Conservation (phyloP, 2,113 vertebrate species). For the Calyptommatus sinebrachiatus region DNA sequence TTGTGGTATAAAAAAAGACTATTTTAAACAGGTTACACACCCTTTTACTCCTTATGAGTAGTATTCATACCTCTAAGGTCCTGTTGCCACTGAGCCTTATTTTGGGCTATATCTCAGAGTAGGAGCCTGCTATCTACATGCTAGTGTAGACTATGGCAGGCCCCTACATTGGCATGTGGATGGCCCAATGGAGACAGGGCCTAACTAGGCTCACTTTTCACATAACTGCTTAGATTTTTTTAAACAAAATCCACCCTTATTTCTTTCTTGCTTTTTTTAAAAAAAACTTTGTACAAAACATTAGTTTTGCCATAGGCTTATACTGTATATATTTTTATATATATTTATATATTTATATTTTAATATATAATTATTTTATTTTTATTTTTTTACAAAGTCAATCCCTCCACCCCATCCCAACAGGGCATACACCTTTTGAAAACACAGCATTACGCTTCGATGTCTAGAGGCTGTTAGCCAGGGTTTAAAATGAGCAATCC, state of each 20-base stretch:
- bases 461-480: neutral
- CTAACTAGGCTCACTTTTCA: conserved; percentile 70
- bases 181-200: too few relatives aligned
- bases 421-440: conserved; percentile 52
- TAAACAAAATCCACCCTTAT: conserved; percentile 96
- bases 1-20: too few relatives aligned
- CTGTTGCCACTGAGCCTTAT: too few relatives aligned
- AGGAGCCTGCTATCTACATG: too few relatives aligned
- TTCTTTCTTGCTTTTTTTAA: neutral
- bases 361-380: neutral
- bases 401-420: neutral
- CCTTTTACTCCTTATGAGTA: too few relatives aligned
- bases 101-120: too few relatives aligned
- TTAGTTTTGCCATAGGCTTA: conserved; percentile 76
- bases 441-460: conserved; percentile 15
- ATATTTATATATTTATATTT: neutral
- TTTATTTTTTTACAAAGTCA: conserved; percentile 38
- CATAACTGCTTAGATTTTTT: conserved; percentile 85
- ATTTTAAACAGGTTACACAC: too few relatives aligned
- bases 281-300: conserved; percentile 79
- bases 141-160: too few relatives aligned
- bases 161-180: too few relatives aligned
- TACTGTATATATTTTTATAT: conserved; percentile 59
- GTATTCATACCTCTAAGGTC: too few relatives aligned
- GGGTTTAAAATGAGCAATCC: neutral